Conservation (phyloP, 1,140 invertebrate species). For the Cydia fagiglandana region DNA sequence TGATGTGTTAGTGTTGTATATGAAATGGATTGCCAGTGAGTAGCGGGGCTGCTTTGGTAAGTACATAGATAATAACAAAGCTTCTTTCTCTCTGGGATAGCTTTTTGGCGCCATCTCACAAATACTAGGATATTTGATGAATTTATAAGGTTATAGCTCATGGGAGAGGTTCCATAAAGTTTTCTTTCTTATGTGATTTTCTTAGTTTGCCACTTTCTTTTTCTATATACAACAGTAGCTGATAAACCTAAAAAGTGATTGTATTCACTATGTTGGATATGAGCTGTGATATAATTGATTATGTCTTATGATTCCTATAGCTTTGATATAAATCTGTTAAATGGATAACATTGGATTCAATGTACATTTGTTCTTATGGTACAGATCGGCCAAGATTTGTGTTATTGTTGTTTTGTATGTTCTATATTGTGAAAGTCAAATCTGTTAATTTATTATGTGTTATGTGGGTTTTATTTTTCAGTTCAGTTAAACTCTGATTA, state of each 20-base stretch:
- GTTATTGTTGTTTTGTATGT: not conserved
- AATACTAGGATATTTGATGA: not conserved
- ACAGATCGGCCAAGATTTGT: not conserved
- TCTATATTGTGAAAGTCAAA: not conserved
- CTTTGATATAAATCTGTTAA: not conserved
- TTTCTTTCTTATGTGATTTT: not conserved
- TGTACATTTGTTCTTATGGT: not conserved
- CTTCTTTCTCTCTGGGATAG: not conserved
- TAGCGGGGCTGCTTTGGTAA: conserved; percentile 12
- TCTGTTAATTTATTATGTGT: too few relatives aligned
- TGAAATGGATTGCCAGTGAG: not conserved
- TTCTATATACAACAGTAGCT: not conserved
- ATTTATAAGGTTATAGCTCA: not conserved
- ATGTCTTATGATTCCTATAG: not conserved
- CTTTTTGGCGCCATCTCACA: conserved; percentile 8
- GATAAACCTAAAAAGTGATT: conserved; percentile 8
- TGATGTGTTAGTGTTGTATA: not conserved
- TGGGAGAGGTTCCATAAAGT: not conserved
- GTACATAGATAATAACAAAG: conserved; percentile 30
- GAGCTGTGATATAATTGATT: not conserved
- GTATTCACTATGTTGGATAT: not conserved
- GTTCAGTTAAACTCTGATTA: too few relatives aligned
- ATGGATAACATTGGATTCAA: not conserved
- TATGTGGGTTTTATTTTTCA: too few relatives aligned
- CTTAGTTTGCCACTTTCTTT: not conserved